Evolutionary conservation across 2,113 vertebrate species (phyloP).

Genomic region (Motacilla alba): DNA sequence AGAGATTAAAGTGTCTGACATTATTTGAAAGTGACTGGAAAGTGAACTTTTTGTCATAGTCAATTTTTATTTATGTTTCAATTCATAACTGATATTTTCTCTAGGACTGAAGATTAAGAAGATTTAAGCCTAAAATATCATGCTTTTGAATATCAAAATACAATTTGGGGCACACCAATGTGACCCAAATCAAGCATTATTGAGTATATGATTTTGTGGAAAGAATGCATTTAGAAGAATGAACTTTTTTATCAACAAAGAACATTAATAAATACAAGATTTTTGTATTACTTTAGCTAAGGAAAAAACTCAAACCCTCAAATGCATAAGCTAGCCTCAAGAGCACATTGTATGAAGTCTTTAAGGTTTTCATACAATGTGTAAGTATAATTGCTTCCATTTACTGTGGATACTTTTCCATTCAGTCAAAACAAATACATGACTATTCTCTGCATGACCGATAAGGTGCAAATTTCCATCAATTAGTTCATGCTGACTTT

Average conservation of each 20-base stretch:
- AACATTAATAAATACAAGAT: not conserved
- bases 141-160: not conserved
- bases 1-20: not conserved
- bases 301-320: not conserved
- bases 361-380: not conserved
- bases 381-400: not conserved
- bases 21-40: slow-evolving; percentile 1
- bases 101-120: not conserved
- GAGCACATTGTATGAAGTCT: not conserved
- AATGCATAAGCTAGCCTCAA: not conserved
- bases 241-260: not conserved
- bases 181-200: not conserved
- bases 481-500: not conserved
- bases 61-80: not conserved
- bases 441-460: not conserved
- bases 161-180: not conserved
- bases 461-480: not conserved
- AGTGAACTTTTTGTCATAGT: not conserved
- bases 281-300: not conserved
- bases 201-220: not conserved
- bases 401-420: not conserved
- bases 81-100: not conserved
- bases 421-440: not conserved
- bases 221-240: not conserved
- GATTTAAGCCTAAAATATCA: not conserved